Percentiles rank a stretch among this genome's conserved stretches.
Evolutionary conservation across 2,113 vertebrate genomes (phyloP).

Genomic region (Pelecanus crispus): DNA sequence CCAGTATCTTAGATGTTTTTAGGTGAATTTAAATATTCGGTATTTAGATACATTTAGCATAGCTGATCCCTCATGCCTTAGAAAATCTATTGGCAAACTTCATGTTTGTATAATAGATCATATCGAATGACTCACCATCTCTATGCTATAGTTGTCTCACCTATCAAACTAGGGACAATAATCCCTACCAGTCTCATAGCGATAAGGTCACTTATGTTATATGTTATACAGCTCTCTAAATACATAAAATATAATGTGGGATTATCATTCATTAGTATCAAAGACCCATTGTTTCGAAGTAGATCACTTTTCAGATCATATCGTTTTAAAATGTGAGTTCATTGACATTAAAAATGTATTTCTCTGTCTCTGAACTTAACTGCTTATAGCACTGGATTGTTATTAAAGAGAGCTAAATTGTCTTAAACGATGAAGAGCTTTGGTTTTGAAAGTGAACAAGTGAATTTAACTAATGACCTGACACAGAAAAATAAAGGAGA

Average conservation of each 20-base stretch:
- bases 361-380: not conserved
- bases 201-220: not conserved
- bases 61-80: not conserved
- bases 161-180: not conserved
- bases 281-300: not conserved
- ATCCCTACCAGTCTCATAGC: not conserved
- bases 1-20: not conserved
- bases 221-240: not conserved
- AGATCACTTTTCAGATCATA: not conserved
- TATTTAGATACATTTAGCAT: not conserved
- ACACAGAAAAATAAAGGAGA: constrained; percentile 6
- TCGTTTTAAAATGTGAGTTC: not conserved
- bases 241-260: not conserved
- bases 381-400: not conserved
- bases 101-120: not conserved
- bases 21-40: not conserved
- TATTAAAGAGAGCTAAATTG: not conserved
- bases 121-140: not conserved
- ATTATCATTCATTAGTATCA: not conserved
- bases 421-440: not conserved
- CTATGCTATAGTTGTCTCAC: not conserved
- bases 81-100: not conserved
- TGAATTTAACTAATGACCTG: not conserved
- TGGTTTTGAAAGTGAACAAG: not conserved
- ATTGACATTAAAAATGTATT: not conserved